Conservation (phyloP, 1,140 invertebrate genomes). For the Scaptomyza pallida region DNA sequence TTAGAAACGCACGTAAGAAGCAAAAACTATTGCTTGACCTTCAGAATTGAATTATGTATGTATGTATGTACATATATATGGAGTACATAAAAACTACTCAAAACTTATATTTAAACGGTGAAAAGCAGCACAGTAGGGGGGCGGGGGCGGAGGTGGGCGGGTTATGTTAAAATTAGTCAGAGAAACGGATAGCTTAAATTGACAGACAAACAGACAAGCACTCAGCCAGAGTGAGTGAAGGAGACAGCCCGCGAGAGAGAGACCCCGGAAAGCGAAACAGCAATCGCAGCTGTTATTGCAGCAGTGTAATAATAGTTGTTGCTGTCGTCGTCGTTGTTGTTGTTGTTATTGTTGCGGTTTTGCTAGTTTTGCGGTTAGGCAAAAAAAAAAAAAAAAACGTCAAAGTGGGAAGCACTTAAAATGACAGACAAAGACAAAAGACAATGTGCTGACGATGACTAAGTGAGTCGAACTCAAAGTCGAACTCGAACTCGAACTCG, state of each 20-base stretch:
- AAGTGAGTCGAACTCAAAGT: slow-evolving; percentile 15
- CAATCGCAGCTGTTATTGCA: slow-evolving; percentile 9
- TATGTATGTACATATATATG: too few species aligned
- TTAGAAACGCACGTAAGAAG: slow-evolving; percentile 19
- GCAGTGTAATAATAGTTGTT: neutral
- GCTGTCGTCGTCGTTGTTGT: neutral
- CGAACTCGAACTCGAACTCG: too few species aligned
- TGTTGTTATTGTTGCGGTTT: slow-evolving; percentile 2
- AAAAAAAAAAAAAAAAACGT: too few species aligned
- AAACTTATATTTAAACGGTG: too few species aligned
- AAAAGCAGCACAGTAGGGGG: too few species aligned
- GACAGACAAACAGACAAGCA: slow-evolving; percentile 1
- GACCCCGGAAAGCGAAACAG: slow-evolving; percentile 44
- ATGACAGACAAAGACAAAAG: slow-evolving; percentile 24
- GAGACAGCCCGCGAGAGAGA: neutral
- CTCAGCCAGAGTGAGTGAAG: neutral
- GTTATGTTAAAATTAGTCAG: neutral
- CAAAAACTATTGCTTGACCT: slow-evolving; percentile 17
- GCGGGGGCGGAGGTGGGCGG: neutral
- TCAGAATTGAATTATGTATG: slow-evolving; percentile 14
- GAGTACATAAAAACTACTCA: too few species aligned
- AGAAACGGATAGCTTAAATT: neutral
- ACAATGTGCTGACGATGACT: slow-evolving; percentile 29
- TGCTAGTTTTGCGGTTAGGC: slow-evolving; percentile 53
- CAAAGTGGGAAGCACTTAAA: slow-evolving; percentile 53